Conservation (phyloP, 2,797 vertebrate genomes). For the Galago senegalensis region DNA sequence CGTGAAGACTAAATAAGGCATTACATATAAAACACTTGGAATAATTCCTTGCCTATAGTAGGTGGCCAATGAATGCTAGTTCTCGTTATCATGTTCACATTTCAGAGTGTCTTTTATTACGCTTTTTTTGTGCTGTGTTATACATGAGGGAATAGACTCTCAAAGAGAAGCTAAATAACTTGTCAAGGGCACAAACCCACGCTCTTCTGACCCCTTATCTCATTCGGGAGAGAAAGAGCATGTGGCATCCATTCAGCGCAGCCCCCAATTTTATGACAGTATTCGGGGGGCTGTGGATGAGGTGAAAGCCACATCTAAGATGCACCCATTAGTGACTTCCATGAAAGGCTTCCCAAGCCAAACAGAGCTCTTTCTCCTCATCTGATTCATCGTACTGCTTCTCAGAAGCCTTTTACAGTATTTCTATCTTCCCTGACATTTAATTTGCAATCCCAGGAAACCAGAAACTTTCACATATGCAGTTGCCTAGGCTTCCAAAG, state of each 20-base stretch:
- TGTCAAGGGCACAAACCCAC: not conserved
- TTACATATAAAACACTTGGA: not conserved
- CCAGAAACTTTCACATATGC: slow-evolving; percentile 67
- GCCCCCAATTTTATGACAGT: not conserved
- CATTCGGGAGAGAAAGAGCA: not conserved
- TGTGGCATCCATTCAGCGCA: not conserved
- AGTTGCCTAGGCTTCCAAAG: slow-evolving; percentile 81
- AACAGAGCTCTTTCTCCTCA: slow-evolving; percentile 15
- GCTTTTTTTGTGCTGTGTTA: not conserved
- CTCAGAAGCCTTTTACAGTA: slow-evolving; percentile 59
- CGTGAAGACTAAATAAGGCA: slow-evolving; percentile 8
- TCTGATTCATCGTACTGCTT: slow-evolving; percentile 31
- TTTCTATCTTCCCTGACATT: slow-evolving; percentile 74
- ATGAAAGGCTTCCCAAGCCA: slow-evolving; percentile 53
- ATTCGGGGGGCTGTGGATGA: not conserved
- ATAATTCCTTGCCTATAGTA: not conserved
- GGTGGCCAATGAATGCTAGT: not conserved
- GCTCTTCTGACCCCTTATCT: not conserved
- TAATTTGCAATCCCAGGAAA: slow-evolving; percentile 76
- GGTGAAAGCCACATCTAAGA: not conserved
- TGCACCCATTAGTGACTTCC: not conserved
- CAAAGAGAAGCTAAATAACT: slow-evolving; percentile 10
- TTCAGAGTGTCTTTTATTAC: not conserved
- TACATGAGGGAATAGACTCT: not conserved
- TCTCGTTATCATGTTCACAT: not conserved